Evolutionary conservation across 1,140 invertebrate genomes (phyloP), one percentile per base, ranked within the genome.

Genomic region (Chironomus striatipennis): DNA sequence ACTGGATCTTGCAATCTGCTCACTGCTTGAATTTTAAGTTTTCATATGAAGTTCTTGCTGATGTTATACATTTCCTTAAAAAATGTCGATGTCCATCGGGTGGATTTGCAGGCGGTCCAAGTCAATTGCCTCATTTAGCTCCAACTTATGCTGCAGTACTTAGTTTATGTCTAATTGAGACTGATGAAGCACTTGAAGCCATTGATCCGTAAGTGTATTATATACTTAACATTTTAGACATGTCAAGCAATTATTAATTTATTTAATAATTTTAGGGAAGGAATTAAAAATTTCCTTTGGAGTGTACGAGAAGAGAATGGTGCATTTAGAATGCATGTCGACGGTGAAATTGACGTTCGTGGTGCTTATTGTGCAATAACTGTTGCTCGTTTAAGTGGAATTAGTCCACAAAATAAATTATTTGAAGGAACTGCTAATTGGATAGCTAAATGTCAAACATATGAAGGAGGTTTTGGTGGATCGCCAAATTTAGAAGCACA

Each of bases 401-500:
- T 95, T 76, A 79, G 81, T 18, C 78, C 79, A 10, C 81, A 80
- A 20, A 89, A 88, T 75, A 88, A 88, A 20, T 83, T 99, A 67
- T 96, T 97, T 85, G 87, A 91, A 77, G 89, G 89, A 65, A 94
- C 94, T 7, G 91, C 92, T 2, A 90, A 96, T 79, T 99, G 96
- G 95, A 91, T 98, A 78, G 85, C 91, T 0, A 88, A 90, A 76
- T 98, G 96, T 86, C 96, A 98, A 83, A 98, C 96, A 0, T 99
- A 98, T 85, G 98, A 99, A 86, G 98, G 98, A 73, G 98, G 98
- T 0, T 99, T 99, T 87, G 92, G 91, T 73, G 97, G 96, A 0
- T 90, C 87, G 79, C 97, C 97, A 18, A 95, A 93, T 12, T 90
- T 96, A 87, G 98, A 99, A 85, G 98, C 98, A 20, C 98, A 99